Evolutionary conservation across 2,888 invertebrate species (phyloP).

Genomic region (Cecidostiba fungosa): DNA sequence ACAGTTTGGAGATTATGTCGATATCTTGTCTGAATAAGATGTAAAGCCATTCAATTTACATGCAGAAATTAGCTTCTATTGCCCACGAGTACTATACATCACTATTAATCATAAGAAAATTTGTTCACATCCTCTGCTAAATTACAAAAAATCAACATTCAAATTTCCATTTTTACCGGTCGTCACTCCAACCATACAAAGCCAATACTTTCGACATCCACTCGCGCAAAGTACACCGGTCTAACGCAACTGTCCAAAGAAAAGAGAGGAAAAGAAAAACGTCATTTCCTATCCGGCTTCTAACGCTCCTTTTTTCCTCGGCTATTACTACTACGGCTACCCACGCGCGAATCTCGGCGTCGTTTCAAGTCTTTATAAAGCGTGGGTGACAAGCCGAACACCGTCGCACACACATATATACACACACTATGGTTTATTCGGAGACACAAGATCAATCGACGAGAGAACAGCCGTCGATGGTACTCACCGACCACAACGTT

Average conservation of each 20-base stretch:
- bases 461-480: too few relatives aligned
- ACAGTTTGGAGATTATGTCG: background rate
- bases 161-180: background rate
- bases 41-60: background rate
- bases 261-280: constrained; percentile 9
- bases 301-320: constrained; percentile 11
- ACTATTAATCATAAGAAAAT: background rate
- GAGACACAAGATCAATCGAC: background rate
- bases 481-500: background rate
- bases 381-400: constrained; percentile 11
- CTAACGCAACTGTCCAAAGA: constrained; percentile 16
- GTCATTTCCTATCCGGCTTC: background rate
- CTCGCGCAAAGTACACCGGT: background rate
- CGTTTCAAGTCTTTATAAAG: background rate
- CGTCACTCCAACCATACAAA: background rate
- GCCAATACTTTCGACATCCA: background rate
- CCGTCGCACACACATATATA: background rate
- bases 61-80: background rate
- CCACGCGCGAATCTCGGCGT: background rate
- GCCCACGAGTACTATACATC: background rate
- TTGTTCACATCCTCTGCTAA: background rate
- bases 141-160: background rate
- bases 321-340: background rate
- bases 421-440: background rate
- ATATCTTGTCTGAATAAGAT: background rate